Evolutionary conservation across 2,113 vertebrate genomes (phyloP).

Genomic region (Synodontis membranacea): DNA sequence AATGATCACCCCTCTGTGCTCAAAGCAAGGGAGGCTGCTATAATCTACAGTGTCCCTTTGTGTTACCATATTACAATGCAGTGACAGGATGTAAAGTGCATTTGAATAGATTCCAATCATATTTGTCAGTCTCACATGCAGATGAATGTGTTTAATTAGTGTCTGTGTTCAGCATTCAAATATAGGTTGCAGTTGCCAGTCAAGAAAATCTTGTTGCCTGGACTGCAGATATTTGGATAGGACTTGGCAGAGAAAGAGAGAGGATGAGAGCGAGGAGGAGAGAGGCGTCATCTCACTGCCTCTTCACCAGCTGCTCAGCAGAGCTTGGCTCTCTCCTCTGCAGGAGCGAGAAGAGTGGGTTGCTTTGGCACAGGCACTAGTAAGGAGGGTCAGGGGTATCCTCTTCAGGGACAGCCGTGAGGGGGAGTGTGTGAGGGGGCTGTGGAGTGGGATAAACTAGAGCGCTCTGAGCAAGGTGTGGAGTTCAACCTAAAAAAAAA

Average conservation of each 20-base stretch:
- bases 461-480: constrained; percentile 52
- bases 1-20: neutral
- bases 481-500: constrained; percentile 48
- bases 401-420: constrained; percentile 55
- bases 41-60: constrained; percentile 16
- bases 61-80: constrained; percentile 10
- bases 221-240: constrained; percentile 43
- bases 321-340: constrained; percentile 43
- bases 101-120: constrained; percentile 27
- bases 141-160: constrained; percentile 32
- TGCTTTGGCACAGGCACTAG: constrained; percentile 45
- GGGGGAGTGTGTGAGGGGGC: constrained; percentile 45
- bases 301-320: constrained; percentile 57
- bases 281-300: constrained; percentile 50
- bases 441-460: constrained; percentile 54
- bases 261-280: constrained; percentile 45
- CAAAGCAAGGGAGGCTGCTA: neutral
- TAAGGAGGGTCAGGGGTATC: constrained; percentile 53
- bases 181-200: constrained; percentile 38
- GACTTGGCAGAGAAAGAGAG: constrained; percentile 51
- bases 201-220: constrained; percentile 38
- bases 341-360: constrained; percentile 46
- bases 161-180: constrained; percentile 13
- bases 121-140: constrained; percentile 32
- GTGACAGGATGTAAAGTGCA: constrained; percentile 28